Percentiles rank a stretch among this genome's conserved stretches.
These are phyloP conservation scores for Tipula vernalis DNA, from an alignment of 2,888 invertebrate genomes.

Conservation along the genomic window DNA sequence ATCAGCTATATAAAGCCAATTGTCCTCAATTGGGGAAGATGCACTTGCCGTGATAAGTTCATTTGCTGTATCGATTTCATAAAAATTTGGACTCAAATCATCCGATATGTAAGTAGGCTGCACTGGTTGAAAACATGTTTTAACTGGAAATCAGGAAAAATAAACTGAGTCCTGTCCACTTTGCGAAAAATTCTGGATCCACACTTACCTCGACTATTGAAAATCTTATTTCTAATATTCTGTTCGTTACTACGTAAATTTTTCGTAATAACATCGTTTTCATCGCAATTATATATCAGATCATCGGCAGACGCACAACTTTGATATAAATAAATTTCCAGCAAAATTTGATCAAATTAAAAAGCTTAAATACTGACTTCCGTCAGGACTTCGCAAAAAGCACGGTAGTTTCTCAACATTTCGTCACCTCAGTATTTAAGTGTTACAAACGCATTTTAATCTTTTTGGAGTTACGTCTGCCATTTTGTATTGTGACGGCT, in stretches of 20 bases:
- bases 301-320: slow-evolving; percentile 66
- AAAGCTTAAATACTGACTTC: slow-evolving; percentile 77
- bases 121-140: slow-evolving; percentile 77
- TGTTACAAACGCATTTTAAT: no score
- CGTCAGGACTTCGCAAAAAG: slow-evolving; percentile 86
- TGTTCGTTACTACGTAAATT: slow-evolving; percentile 48
- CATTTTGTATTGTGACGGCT: no score
- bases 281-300: slow-evolving; percentile 50
- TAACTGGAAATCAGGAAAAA: slow-evolving; percentile 39
- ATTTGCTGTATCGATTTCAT: slow-evolving; percentile 71
- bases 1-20: slow-evolving; percentile 79
- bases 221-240: slow-evolving; percentile 63
- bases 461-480: no score
- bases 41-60: slow-evolving; percentile 78
- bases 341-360: slow-evolving; percentile 80
- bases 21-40: slow-evolving; percentile 73
- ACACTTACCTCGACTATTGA: slow-evolving; percentile 42
- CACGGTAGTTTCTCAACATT: slow-evolving; percentile 89
- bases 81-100: slow-evolving; percentile 71
- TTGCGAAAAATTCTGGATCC: background rate
- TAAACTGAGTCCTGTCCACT: background rate
- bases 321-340: slow-evolving; percentile 81
- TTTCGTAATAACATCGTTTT: slow-evolving; percentile 47
- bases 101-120: slow-evolving; percentile 77
- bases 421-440: no score